phyloP scores from a whole-genome alignment of 23 tunicate species.

The Ascidia mentula region DNA sequence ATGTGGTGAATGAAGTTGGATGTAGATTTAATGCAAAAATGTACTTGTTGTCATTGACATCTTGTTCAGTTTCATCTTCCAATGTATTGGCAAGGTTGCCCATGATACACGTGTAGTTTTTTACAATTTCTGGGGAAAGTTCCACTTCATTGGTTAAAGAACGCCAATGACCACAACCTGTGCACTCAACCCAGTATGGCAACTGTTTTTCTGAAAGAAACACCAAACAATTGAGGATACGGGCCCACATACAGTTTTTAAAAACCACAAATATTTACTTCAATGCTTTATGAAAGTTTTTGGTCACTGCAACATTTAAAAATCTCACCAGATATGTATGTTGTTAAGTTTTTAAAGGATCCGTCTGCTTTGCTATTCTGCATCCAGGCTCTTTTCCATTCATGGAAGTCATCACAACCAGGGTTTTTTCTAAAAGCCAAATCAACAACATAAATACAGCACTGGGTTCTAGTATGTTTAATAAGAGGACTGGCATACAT shows the following conservation, averaged over 20 bases:
- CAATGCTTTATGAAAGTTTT: background rate
- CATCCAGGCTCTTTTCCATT: conserved; percentile 84
- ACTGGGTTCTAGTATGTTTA: too few species aligned
- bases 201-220: conserved; percentile 70
- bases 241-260: background rate
- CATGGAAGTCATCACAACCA: conserved; percentile 69
- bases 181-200: conserved; percentile 81
- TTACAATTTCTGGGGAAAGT: conserved; percentile 43
- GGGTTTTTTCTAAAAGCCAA: conserved; percentile 32
- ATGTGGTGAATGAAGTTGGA: too few species aligned
- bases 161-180: conserved; percentile 66
- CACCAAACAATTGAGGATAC: too few species aligned
- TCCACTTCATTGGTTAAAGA: conserved; percentile 65
- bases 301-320: background rate
- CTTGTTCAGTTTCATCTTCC: conserved; percentile 11
- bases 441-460: too few species aligned
- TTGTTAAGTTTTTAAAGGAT: conserved; percentile 45
- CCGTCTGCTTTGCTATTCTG: conserved; percentile 79
- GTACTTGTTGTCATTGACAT: conserved; percentile 8
- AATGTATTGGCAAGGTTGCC: conserved; percentile 65
- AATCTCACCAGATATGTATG: conserved; percentile 50
- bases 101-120: conserved; percentile 56
- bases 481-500: conserved; percentile 4
- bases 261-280: background rate
- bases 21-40: background rate